phyloP scores from a whole-genome alignment of 2,113 vertebrate genomes.

The Neotragus pygmaeus region DNA sequence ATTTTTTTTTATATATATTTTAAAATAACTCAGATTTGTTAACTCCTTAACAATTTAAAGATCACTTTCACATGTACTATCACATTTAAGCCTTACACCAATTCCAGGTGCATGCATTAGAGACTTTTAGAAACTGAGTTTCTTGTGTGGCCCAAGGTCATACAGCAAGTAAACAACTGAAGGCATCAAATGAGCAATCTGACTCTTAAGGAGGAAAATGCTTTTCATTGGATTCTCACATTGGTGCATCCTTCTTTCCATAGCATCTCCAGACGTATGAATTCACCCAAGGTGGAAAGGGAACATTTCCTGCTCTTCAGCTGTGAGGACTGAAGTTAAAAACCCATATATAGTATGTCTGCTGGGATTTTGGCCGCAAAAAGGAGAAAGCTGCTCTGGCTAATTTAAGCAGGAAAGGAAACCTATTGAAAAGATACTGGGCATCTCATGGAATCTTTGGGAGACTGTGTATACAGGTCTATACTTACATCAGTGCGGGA shows the following conservation, averaged over 20 bases:
- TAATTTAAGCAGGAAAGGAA: slow-evolving; percentile 19
- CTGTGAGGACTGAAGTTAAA: not conserved
- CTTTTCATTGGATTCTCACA: not conserved
- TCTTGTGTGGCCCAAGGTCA: not conserved
- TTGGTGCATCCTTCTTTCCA: not conserved
- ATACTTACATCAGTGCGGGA: not conserved
- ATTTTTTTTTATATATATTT: not conserved
- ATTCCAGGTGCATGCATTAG: not conserved
- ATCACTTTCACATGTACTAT: not conserved
- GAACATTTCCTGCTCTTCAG: not conserved
- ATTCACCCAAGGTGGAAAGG: not conserved
- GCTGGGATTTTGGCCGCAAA: not conserved
- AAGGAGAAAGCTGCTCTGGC: not conserved
- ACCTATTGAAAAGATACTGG: not conserved
- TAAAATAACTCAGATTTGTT: slow-evolving; percentile 43
- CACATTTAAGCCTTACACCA: not conserved
- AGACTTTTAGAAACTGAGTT: slow-evolving; percentile 8
- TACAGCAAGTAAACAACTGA: not conserved
- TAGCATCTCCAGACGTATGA: not conserved
- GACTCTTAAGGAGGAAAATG: not conserved
- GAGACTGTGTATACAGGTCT: not conserved
- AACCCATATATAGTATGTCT: not conserved
- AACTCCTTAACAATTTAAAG: slow-evolving; percentile 33
- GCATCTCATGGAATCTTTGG: not conserved
- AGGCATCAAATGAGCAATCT: not conserved